Percentiles rank a stretch among this genome's conserved stretches.
Evolutionary conservation across 2,888 invertebrate genomes (phyloP).

Genomic region (Caenorhabditis sp.): DNA sequence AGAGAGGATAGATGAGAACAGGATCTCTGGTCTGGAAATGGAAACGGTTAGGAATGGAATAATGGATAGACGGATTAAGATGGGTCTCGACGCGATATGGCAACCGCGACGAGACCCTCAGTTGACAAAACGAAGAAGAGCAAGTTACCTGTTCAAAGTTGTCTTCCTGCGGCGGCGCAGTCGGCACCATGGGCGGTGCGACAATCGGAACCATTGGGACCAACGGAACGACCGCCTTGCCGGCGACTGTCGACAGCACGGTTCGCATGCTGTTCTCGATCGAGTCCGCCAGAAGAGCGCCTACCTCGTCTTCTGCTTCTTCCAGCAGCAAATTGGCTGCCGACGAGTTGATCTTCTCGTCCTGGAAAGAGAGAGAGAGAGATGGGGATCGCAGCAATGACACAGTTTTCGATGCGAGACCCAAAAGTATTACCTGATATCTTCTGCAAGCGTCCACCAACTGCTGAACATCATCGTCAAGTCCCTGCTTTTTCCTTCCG

Average conservation of each 20-base stretch:
- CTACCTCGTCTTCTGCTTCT: constrained; percentile 76
- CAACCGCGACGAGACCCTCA: too few species aligned
- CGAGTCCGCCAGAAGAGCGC: constrained; percentile 76
- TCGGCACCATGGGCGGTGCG: constrained; percentile 28
- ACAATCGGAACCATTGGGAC: constrained; percentile 27
- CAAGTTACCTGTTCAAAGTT: constrained; percentile 78
- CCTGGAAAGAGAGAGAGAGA: constrained; percentile 71
- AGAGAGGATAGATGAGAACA: constrained; percentile 31
- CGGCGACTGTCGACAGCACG: constrained; percentile 79
- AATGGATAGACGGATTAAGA: too few species aligned
- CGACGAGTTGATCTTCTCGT: constrained; percentile 77
- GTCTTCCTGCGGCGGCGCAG: constrained; percentile 59
- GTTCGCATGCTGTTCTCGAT: constrained; percentile 79
- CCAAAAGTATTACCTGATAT: too few species aligned
- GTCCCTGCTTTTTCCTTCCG: constrained; percentile 72
- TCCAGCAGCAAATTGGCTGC: constrained; percentile 78
- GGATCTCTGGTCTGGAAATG: constrained; percentile 55
- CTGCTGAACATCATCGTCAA: constrained; percentile 82
- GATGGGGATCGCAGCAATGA: too few species aligned
- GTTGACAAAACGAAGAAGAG: too few species aligned
- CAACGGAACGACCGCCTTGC: constrained; percentile 62
- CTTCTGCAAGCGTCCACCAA: constrained; percentile 81
- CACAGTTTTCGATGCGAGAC: too few species aligned
- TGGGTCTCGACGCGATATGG: too few species aligned
- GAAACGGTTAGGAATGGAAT: constrained; percentile 9